Conservation (phyloP, 2,113 vertebrate species). For the Sarotherodon lohbergeri region DNA sequence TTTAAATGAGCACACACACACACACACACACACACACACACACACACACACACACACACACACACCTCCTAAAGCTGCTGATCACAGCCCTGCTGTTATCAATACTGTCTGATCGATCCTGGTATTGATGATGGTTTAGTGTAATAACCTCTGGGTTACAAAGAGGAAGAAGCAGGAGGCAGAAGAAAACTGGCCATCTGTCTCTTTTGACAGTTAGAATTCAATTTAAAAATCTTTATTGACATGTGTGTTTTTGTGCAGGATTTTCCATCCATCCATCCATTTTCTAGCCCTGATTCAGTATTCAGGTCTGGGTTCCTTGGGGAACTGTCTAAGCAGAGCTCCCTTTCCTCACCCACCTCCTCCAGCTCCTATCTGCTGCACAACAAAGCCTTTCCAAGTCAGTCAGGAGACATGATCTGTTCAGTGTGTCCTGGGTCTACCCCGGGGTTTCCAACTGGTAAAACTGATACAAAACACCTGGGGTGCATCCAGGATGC, state of each 20-base stretch:
- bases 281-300: background rate
- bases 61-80: slow-evolving; percentile 18
- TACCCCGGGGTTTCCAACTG: background rate
- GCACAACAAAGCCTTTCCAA: background rate
- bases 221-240: background rate
- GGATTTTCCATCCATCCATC: background rate
- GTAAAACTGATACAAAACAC: background rate
- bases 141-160: background rate
- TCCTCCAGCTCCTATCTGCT: background rate
- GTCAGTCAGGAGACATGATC: background rate
- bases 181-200: background rate
- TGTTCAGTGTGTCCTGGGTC: background rate
- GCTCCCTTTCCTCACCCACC: background rate
- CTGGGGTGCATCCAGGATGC: background rate
- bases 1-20: slow-evolving; percentile 5
- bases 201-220: background rate
- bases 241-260: background rate
- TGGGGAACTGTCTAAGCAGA: background rate
- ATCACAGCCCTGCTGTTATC: slow-evolving; percentile 24
- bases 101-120: slow-evolving; percentile 1
- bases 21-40: background rate
- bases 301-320: background rate
- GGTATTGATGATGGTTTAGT: slow-evolving; percentile 11
- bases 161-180: background rate
- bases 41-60: background rate